A percentile compares a stretch with the other conserved stretches of the same genome.
Evolutionary conservation across 2,113 vertebrate genomes (phyloP).

Genomic region (Pelobates fuscus): DNA sequence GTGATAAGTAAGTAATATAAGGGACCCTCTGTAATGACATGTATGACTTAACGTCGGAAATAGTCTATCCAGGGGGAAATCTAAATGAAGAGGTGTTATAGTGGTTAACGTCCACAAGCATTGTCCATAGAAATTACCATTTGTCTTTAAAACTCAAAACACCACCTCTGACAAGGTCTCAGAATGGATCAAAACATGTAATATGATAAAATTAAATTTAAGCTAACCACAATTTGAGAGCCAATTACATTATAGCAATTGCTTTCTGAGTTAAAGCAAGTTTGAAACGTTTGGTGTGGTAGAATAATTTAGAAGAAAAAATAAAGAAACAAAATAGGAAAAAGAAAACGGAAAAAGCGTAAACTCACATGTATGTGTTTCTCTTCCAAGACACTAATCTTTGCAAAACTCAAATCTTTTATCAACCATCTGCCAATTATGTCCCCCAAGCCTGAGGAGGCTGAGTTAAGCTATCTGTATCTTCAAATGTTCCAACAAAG

Average conservation of each 20-base stretch:
- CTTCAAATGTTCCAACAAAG: conserved; percentile 46
- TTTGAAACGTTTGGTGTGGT: neutral
- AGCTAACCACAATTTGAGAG: neutral
- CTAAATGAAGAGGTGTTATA: too few species aligned
- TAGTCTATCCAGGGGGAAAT: too few species aligned
- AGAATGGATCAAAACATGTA: neutral
- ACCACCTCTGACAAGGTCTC: too few species aligned
- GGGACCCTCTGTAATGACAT: too few species aligned
- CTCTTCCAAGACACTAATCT: conserved; percentile 70
- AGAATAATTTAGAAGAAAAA: neutral
- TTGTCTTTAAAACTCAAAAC: too few species aligned
- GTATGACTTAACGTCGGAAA: too few species aligned
- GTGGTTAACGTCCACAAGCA: too few species aligned
- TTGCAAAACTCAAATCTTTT: conserved; percentile 67
- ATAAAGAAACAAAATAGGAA: too few species aligned
- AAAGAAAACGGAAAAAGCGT: neutral
- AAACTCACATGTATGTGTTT: conserved; percentile 49
- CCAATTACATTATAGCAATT: conserved; percentile 15
- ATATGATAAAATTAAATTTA: conserved; percentile 2
- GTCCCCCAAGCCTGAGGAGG: conserved; percentile 62
- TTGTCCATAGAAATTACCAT: too few species aligned
- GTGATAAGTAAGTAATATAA: too few species aligned
- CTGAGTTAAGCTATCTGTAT: conserved; percentile 56
- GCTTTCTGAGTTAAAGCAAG: neutral
- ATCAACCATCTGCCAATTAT: conserved; percentile 75